Evolutionary conservation across 2,113 vertebrate species (phyloP), one percentile per base, ranked within the genome.

Genomic region (Laterallus jamaicensis): DNA sequence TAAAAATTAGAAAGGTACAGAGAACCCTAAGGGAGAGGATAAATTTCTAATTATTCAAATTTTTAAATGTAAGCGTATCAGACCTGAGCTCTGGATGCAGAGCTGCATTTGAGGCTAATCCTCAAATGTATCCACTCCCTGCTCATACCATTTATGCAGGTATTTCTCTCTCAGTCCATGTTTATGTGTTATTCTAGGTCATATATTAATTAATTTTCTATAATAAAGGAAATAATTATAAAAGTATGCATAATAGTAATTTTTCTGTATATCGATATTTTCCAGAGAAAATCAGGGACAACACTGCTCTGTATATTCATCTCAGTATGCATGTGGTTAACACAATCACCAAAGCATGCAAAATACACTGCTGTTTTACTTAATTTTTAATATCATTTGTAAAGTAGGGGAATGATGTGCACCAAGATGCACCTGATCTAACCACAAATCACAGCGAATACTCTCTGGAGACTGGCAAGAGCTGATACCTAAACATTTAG

Each of bases 401-500:
- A 50, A 18, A 35, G n/a, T 3, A 6, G 25, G 25, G 66, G 62
- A 58, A 42, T 49, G 40, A 91, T 67, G n/a, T 35, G 50, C 67
- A 37, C 58, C 63, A 31, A 40, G 37, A 73, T 44, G 26, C 31
- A 77, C 2, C 5, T 15, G 7, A 63, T 75, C 71, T 70, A 92
- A 71, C 24, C 29, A 10, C 3, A 35, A 79, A 60, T 71, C n/a
- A 79, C 1, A 73, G 50, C 44, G 73, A 82, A 8, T 15, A 71
- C 47, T 91, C 92, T 68, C 64, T 12, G 12, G 78, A 90, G 49
- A 82, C 28, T 50, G 35, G 70, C 44, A 70, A 76, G 56, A 96
- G 74, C 50, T 90, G 86, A 76, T 82, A 86, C n/a, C 31, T 64
- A 84, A 91, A 80, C 66, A 58, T 86, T 79, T 55, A 55, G 44